Evolutionary conservation across 1,140 invertebrate genomes (phyloP).

Genomic region (Eurosta solidaginis): DNA sequence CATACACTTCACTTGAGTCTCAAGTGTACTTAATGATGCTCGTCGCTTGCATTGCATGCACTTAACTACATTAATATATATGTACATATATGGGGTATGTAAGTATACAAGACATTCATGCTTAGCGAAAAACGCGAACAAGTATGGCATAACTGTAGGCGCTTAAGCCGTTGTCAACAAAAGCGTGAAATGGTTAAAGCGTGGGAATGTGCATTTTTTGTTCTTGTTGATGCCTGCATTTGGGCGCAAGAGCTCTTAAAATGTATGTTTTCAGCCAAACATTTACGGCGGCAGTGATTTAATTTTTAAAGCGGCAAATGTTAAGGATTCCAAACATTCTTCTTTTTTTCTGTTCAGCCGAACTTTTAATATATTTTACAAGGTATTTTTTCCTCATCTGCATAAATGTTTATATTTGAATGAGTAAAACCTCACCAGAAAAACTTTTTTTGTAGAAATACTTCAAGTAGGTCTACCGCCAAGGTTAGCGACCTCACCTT

Average conservation of each 20-base stretch:
- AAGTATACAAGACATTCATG: neutral
- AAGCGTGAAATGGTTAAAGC: neutral
- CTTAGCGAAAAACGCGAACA: too few relatives aligned
- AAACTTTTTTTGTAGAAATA: too few relatives aligned
- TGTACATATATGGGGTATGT: neutral
- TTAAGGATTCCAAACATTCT: neutral
- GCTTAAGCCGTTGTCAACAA: neutral
- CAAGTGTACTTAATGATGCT: conserved; percentile 27
- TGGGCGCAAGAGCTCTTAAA: neutral
- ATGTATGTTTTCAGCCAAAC: neutral
- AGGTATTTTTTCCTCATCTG: too few relatives aligned
- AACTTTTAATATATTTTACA: too few relatives aligned
- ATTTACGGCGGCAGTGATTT: neutral
- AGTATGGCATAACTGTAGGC: neutral
- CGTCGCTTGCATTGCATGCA: conserved; percentile 12
- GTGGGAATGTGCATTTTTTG: neutral
- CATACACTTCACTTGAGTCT: conserved; percentile 23
- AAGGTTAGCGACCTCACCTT: too few relatives aligned
- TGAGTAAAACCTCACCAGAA: too few relatives aligned
- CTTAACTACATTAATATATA: neutral
- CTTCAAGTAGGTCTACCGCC: too few relatives aligned
- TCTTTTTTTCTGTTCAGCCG: too few relatives aligned
- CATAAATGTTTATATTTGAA: too few relatives aligned
- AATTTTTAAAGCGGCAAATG: neutral
- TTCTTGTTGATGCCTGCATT: neutral